These are phyloP conservation scores for Zele albiditarsus DNA, from an alignment of 2,888 invertebrate genomes.

Conservation along the genomic window DNA sequence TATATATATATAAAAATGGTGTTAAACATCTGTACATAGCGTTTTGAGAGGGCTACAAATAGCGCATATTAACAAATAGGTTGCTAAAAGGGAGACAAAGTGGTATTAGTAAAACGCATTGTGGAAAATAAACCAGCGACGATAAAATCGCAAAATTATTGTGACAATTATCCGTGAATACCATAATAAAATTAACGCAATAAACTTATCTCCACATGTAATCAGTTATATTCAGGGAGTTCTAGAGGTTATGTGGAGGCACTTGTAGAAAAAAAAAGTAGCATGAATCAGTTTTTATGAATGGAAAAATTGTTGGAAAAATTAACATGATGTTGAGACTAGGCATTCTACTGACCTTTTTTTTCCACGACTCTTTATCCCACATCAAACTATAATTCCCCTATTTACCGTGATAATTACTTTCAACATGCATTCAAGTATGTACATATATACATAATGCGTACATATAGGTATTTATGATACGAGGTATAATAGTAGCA, in stretches of 20 bases:
- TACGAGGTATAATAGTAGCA: neutral
- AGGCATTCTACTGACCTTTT: conserved; percentile 1
- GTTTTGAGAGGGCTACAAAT: conserved; percentile 5
- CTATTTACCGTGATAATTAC: conserved; percentile 9
- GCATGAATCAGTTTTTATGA: neutral
- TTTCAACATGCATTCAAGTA: neutral
- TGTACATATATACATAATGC: neutral
- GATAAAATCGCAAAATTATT: conserved; percentile 12
- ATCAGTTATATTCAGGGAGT: neutral
- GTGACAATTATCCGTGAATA: conserved; percentile 6
- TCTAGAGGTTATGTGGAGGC: neutral
- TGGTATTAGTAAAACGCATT: neutral
- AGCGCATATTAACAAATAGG: neutral
- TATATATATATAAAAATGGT: neutral
- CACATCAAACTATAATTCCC: neutral
- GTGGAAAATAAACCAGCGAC: conserved; percentile 9
- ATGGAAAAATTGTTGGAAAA: neutral
- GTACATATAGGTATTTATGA: neutral
- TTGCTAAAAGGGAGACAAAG: conserved; percentile 3
- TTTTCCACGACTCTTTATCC: neutral
- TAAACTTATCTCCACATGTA: neutral
- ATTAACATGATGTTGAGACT: neutral
- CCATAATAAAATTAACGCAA: neutral
- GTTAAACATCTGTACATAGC: neutral
- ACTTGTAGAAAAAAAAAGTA: neutral